Evolutionary conservation across 2,113 vertebrate genomes (phyloP).

Genomic region (Mustela nigripes): DNA sequence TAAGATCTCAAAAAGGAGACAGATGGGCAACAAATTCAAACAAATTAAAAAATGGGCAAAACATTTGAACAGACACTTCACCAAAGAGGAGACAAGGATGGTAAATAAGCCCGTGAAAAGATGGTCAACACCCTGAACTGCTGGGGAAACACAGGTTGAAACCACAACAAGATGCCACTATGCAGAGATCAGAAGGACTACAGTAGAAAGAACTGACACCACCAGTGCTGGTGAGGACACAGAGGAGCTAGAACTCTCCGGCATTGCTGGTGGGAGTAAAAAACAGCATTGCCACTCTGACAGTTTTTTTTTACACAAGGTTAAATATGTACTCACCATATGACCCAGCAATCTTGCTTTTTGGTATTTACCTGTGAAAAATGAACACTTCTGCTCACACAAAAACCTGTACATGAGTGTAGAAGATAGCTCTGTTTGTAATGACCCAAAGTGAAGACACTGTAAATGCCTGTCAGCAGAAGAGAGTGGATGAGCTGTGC

Average conservation of each 20-base stretch:
- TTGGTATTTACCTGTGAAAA: not conserved
- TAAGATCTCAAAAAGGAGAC: not conserved
- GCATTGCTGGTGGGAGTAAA: not conserved
- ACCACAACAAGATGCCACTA: not conserved
- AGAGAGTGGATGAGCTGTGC: not conserved
- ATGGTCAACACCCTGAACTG: not conserved
- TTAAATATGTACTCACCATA: not conserved
- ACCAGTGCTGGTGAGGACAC: not conserved
- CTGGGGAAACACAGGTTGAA: not conserved
- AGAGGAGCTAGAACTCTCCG: fast-evolving
- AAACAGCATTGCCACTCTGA: not conserved
- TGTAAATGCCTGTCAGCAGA: not conserved
- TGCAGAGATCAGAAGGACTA: not conserved
- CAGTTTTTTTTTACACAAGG: not conserved
- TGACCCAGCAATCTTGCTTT: not conserved
- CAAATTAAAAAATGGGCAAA: not conserved
- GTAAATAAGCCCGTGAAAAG: not conserved
- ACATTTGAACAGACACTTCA: not conserved
- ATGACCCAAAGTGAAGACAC: not conserved
- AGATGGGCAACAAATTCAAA: not conserved
- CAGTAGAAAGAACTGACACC: not conserved
- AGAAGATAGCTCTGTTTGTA: not conserved
- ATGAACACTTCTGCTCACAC: not conserved
- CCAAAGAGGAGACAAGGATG: not conserved
- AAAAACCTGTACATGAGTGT: not conserved